phyloP scores from a whole-genome alignment of 2,113 vertebrate genomes.

The Baryphthengus martii region DNA sequence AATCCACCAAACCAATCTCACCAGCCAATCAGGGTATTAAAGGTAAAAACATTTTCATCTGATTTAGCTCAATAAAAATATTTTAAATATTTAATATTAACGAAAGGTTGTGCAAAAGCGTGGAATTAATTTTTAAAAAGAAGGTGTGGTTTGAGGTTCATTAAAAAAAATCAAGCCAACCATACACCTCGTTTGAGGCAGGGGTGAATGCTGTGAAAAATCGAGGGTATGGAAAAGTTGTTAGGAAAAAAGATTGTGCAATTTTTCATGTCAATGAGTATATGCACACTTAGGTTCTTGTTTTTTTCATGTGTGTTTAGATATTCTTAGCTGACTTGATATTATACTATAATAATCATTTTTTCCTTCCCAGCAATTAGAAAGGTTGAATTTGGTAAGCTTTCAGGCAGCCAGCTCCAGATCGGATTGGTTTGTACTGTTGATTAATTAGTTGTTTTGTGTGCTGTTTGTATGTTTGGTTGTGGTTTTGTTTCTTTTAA shows the following conservation, averaged over 20 bases:
- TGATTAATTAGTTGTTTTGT: background rate
- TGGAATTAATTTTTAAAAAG: background rate
- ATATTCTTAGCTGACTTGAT: background rate
- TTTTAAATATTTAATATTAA: background rate
- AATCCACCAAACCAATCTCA: constrained; percentile 89
- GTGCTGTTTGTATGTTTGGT: too few species aligned
- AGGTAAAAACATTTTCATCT: constrained; percentile 75
- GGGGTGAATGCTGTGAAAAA: background rate
- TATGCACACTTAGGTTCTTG: background rate
- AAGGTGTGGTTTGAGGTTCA: background rate
- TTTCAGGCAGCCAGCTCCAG: background rate
- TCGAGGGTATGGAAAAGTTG: background rate
- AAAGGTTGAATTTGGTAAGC: background rate
- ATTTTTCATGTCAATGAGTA: background rate
- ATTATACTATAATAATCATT: background rate
- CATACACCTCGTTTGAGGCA: background rate
- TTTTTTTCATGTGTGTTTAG: background rate
- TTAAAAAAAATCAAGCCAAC: background rate
- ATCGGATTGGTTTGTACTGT: background rate
- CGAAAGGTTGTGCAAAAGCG: background rate
- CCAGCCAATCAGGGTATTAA: constrained; percentile 91
- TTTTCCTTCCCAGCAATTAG: background rate
- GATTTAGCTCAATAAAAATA: background rate
- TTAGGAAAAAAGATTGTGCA: background rate
- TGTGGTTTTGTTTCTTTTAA: background rate